These are phyloP conservation scores for Boloria selene DNA, from an alignment of 2,888 invertebrate genomes.

Conservation along the genomic window DNA sequence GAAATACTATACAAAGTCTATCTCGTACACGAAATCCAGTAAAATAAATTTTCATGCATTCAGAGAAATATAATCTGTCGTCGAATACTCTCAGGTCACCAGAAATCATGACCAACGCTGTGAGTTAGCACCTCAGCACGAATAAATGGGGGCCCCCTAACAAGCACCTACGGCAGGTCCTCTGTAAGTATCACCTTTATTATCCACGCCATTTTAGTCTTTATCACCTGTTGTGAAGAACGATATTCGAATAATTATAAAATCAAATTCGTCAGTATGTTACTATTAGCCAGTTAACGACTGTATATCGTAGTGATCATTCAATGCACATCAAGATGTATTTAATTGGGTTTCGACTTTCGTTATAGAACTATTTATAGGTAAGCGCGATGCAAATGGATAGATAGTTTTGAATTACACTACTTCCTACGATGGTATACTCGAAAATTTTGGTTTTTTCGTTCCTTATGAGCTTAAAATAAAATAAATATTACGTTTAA, in stretches of 20 bases:
- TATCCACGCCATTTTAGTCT: constrained; percentile 24
- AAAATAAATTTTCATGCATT: constrained; percentile 24
- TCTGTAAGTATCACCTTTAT: constrained; percentile 13
- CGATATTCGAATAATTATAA: constrained; percentile 20
- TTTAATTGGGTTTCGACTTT: constrained; percentile 67
- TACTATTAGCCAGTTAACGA: constrained; percentile 35
- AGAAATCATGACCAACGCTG: constrained; percentile 43
- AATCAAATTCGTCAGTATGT: constrained; percentile 34
- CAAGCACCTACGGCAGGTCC: constrained; percentile 41
- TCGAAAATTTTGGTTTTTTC: too few species aligned
- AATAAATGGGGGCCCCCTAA: constrained; percentile 42
- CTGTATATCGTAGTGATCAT: constrained; percentile 70
- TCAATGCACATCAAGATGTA: constrained; percentile 73
- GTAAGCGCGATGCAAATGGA: too few species aligned
- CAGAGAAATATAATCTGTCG: constrained; percentile 29
- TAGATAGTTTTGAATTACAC: too few species aligned
- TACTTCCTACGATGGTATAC: too few species aligned
- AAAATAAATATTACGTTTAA: too few species aligned
- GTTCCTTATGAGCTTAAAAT: too few species aligned
- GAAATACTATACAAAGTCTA: too few species aligned
- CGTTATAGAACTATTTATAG: constrained; percentile 46
- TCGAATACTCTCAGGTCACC: constrained; percentile 35
- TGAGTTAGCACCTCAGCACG: constrained; percentile 43
- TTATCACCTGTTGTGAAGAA: constrained; percentile 20
- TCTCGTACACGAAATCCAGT: constrained; percentile 2